Evolutionary conservation across 2,113 vertebrate species (phyloP).

Genomic region (Australoheros scitulus): DNA sequence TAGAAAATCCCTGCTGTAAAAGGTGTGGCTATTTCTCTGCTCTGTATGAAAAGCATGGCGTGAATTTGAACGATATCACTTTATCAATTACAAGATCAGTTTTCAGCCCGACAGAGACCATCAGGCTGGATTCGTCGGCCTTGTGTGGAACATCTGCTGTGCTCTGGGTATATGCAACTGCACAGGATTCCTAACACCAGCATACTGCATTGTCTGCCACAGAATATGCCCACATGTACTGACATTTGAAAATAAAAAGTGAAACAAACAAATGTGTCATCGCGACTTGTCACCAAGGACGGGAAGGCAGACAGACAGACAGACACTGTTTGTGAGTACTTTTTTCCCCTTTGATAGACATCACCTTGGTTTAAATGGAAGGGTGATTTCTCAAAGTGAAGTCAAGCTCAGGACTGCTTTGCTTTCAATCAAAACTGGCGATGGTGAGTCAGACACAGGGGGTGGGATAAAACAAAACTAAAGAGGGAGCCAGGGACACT

Average conservation of each 20-base stretch:
- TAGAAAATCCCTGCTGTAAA: conserved; percentile 25
- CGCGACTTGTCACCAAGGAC: conserved; percentile 33
- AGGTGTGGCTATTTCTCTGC: background rate
- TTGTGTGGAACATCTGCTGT: background rate
- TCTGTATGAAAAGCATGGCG: conserved; percentile 26
- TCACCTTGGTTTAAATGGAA: conserved; percentile 44
- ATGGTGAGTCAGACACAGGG: conserved; percentile 63
- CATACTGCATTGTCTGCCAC: background rate
- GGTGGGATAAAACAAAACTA: conserved; percentile 46
- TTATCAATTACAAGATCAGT: conserved; percentile 28
- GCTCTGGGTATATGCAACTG: conserved; percentile 1
- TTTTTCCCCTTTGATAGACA: conserved; percentile 15
- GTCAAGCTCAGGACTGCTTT: conserved; percentile 18
- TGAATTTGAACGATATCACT: conserved; percentile 23
- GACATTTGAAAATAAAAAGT: conserved; percentile 20
- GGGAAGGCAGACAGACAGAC: conserved; percentile 25
- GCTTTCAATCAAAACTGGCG: conserved; percentile 38
- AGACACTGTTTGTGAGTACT: background rate
- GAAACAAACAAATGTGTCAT: conserved; percentile 26
- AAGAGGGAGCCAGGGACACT: conserved; percentile 38
- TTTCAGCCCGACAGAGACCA: background rate
- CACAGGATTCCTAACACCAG: background rate
- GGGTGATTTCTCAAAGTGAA: conserved; percentile 14
- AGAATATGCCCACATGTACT: background rate
- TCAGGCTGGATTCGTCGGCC: conserved; percentile 19